Base-by-base conservation (phyloP, 2,797 vertebrate genomes). In the Manis crassicaudata region DNA sequence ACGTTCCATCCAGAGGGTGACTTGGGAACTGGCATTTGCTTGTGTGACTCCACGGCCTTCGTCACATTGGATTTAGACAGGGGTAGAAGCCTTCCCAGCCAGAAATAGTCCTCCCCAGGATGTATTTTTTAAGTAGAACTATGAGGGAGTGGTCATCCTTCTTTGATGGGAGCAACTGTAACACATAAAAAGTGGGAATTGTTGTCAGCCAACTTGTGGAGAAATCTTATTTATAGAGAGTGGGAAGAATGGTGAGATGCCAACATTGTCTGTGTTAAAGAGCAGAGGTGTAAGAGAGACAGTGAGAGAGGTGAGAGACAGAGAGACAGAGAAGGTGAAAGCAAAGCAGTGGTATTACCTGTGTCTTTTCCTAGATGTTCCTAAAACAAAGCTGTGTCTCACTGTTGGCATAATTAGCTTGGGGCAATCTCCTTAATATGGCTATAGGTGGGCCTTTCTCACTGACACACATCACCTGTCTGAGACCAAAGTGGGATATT, bases 221-320 rank as follows among this genome's bases (percentile, higher is more conserved):
- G 37, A 81, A 84, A 84, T 14, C 3, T 35, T 14, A 5, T 25
- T 21, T 65, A 56, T 1, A 50, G 43, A 29, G n/a, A 77, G 27
- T 50, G 63, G 56, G 52, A 84, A 79, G 67, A 86, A 7, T 52
- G 23, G 25, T 27, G 21, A 12, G 5, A 56, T 17, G 17, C 1
- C 58, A 58, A 46, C 46, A 46, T 46, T 11, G 46, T 12, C 46
- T 46, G 46, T 46, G 46, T 46, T 46, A 46, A 52, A 32, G 16
- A 62, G 7, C 23, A 68, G 20, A 76, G n/a, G 18, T 58, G 25
- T 11, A 3, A 52, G 17, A 65, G 12, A 14, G 32, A 63, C 13
- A 17, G 46, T n/a, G 13, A 1, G 5, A n/a, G 8, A 52, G 5
- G 8, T 2, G 0, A 58, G 32, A 12, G 29, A 23, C 0, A 40